These are phyloP conservation scores for Scomber scombrus DNA, from an alignment of 2,113 vertebrate genomes.

Conservation along the genomic window DNA sequence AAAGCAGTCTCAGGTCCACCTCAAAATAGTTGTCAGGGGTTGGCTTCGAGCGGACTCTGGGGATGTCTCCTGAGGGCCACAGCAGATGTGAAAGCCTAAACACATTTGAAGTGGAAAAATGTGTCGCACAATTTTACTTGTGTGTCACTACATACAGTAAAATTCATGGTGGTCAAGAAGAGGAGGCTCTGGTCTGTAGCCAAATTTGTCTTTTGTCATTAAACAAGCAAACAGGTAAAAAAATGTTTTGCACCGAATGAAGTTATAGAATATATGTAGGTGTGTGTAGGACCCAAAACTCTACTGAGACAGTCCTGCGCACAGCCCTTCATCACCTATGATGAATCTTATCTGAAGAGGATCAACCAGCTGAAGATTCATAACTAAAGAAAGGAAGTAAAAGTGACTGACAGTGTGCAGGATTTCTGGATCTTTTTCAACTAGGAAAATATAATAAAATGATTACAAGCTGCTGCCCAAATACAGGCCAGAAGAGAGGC, in stretches of 20 bases:
- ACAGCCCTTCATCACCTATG: not conserved
- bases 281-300: too few species aligned
- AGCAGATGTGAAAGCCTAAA: slow-evolving; percentile 43
- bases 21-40: slow-evolving; percentile 55
- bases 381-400: not conserved
- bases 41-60: slow-evolving; percentile 40
- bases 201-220: slow-evolving; percentile 8
- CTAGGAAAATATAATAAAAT: not conserved
- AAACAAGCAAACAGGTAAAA: slow-evolving; percentile 18
- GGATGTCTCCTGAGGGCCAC: slow-evolving; percentile 36
- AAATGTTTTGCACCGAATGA: not conserved
- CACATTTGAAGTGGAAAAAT: slow-evolving; percentile 43
- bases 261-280: not conserved
- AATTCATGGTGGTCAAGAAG: slow-evolving; percentile 20
- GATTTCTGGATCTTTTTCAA: not conserved
- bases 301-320: not conserved
- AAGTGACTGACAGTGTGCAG: not conserved
- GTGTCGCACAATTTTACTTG: slow-evolving; percentile 33
- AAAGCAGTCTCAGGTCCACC: slow-evolving; percentile 55
- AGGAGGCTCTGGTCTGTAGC: not conserved
- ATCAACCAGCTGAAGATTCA: not conserved
- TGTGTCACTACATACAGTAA: not conserved
- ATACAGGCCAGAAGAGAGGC: too few species aligned
- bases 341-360: not conserved
- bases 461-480: not conserved